Evolutionary conservation across 2,113 vertebrate species (phyloP).

Genomic region (Candoia aspera): DNA sequence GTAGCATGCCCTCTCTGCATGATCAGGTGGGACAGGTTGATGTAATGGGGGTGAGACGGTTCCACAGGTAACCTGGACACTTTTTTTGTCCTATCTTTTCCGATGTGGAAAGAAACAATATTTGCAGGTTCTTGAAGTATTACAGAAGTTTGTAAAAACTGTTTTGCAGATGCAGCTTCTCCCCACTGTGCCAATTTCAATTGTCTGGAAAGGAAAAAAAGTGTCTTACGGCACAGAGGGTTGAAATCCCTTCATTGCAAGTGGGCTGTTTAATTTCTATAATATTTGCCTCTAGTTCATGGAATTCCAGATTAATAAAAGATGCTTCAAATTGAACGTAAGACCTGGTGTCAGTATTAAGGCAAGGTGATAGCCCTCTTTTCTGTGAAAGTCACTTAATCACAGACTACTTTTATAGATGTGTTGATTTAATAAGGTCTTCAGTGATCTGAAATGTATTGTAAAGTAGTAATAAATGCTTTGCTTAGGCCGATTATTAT

Average conservation of each 20-base stretch:
- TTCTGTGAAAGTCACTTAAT: neutral
- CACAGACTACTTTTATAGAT: neutral
- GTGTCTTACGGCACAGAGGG: neutral
- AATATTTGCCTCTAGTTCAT: neutral
- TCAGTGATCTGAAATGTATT: neutral
- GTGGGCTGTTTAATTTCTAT: neutral
- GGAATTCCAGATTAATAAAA: neutral
- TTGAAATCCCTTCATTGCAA: neutral
- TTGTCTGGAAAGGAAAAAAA: neutral
- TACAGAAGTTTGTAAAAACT: neutral
- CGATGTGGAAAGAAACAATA: neutral
- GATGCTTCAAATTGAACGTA: neutral
- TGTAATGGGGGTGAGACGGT: too few species aligned
- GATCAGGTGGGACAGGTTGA: too few species aligned
- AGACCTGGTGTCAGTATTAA: neutral
- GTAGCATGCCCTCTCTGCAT: too few species aligned
- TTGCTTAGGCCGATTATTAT: neutral
- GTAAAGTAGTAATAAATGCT: constrained; percentile 6
- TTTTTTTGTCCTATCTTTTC: neutral
- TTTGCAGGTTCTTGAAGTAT: neutral
- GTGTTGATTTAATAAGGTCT: neutral
- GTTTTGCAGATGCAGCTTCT: neutral
- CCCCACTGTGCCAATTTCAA: neutral
- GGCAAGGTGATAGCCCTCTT: neutral
- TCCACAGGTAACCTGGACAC: too few species aligned